Base-by-base conservation (phyloP, 64 coral and sea anemone species). In the Porites australiensis region DNA sequence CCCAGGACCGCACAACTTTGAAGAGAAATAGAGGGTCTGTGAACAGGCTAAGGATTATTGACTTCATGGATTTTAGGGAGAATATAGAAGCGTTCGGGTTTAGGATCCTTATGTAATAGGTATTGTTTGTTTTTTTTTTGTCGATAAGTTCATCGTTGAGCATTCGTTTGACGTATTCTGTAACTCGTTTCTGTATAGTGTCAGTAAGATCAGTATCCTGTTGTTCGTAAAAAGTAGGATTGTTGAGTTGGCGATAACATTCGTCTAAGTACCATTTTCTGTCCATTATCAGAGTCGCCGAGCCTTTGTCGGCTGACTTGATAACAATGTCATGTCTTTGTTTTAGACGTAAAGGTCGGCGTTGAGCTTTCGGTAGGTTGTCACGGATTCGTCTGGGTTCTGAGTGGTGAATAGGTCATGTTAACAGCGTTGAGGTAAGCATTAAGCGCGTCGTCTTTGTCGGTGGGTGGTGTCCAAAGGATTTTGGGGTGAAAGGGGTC, bases 381-480 rank as follows among this genome's bases (percentile, higher is more conserved):
- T 81, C 78, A 23, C 20, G 55, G 51, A 81, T 20, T 2, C 54
- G 78, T 61, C n/a, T 81, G 55, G 78, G 78, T 81, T 81, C n/a
- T 46, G 12, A n/a, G 19, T 52, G 51, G 44, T 81, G 3, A 50
- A 18, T 51, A 78, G 11, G 75, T 78, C 75, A 44, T 60, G 53
- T 63, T 61, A 7, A 83, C 9, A 22, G 57, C 79, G 60, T 83
- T 44, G 21, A 83, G 80, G 45, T 64, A 83, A 83, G 57, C 58
- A 57, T 70, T 70, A n/a, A 86, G 82, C 70, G 82, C 58, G 13
- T 86, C 58, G 58, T 86, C 82, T 86, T 64, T 86, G 65, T 86
- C 47, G 48, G 82, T 69, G 13, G 63, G 82, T 8, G 82, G 82
- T 20, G 61, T 86, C 82, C 64, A 86, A 69, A n/a, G 8, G 52